Percentiles rank a stretch among this genome's conserved stretches.
phyloP scores from a whole-genome alignment of 2,113 vertebrate genomes.

The Anthoscopus minutus region DNA sequence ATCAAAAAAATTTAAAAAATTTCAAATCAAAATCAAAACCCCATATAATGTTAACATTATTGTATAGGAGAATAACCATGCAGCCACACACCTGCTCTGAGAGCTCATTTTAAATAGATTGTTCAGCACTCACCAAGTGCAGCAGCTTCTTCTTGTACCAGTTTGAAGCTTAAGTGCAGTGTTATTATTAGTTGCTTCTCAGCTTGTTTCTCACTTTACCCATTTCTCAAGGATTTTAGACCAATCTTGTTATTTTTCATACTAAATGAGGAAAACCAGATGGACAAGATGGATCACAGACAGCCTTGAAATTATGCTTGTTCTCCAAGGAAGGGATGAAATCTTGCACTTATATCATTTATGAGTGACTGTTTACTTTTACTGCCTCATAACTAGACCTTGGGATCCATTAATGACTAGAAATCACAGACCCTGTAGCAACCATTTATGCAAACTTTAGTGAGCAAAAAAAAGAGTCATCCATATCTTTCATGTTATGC shows the following conservation, averaged over 20 bases:
- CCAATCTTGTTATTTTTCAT: background rate
- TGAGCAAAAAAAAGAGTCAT: background rate
- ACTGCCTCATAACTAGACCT: background rate
- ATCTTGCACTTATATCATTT: background rate
- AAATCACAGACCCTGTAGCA: background rate
- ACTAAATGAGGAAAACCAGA: background rate
- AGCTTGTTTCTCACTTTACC: background rate
- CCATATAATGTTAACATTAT: fast-evolving
- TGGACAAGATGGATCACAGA: background rate
- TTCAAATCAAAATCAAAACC: background rate
- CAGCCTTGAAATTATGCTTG: background rate
- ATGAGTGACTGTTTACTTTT: background rate
- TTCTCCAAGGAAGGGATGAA: background rate
- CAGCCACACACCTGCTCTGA: background rate
- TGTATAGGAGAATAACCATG: background rate
- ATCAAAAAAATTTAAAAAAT: too few species aligned
- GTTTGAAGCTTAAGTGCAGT: background rate
- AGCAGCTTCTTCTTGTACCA: background rate
- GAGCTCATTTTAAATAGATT: background rate
- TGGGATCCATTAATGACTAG: background rate
- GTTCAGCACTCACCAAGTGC: background rate
- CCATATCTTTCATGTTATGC: background rate
- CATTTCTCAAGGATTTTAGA: background rate
- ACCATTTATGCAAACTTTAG: background rate
- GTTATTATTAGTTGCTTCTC: background rate